These are phyloP conservation scores for Cylindroiulus punctatus DNA, from an alignment of 2,888 invertebrate species.

Conservation along the genomic window DNA sequence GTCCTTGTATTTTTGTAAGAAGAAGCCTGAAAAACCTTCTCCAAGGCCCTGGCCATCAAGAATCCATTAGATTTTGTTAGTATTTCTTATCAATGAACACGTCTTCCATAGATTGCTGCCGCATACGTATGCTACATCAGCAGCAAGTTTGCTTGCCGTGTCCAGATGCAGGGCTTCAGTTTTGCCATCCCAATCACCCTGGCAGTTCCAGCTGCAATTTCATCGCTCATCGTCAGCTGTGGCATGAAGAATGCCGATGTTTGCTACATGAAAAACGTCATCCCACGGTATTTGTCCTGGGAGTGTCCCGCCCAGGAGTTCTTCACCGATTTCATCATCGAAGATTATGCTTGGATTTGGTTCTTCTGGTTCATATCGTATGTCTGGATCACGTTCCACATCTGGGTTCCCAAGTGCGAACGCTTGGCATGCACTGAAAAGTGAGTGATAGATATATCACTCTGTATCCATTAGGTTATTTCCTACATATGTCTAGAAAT, in stretches of 20 bases:
- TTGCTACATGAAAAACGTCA: conserved; percentile 61
- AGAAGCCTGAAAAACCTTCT: no score
- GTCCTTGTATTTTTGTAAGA: no score
- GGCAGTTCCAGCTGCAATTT: conserved; percentile 65
- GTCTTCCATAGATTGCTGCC: conserved; percentile 65
- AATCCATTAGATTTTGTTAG: no score
- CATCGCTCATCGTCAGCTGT: conserved; percentile 62
- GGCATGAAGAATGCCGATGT: conserved; percentile 61
- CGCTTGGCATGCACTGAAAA: conserved; percentile 63
- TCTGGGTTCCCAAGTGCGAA: conserved; percentile 64
- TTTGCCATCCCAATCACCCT: conserved; percentile 67
- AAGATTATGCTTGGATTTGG: conserved; percentile 63
- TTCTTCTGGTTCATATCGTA: conserved; percentile 63
- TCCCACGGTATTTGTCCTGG: conserved; percentile 66
- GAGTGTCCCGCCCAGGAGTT: conserved; percentile 81
- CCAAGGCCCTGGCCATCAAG: no score
- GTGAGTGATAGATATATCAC: conserved; percentile 59
- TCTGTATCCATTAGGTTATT: no score
- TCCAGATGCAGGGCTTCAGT: conserved; percentile 67
- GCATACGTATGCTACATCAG: conserved; percentile 61
- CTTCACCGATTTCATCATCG: conserved; percentile 82
- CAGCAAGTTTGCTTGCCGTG: conserved; percentile 69
- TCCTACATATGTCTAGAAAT: no score
- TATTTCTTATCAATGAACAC: no score
- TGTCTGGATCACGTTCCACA: conserved; percentile 63